Conservation (phyloP, 2,113 vertebrate genomes). For the Ciconia boyciana region DNA sequence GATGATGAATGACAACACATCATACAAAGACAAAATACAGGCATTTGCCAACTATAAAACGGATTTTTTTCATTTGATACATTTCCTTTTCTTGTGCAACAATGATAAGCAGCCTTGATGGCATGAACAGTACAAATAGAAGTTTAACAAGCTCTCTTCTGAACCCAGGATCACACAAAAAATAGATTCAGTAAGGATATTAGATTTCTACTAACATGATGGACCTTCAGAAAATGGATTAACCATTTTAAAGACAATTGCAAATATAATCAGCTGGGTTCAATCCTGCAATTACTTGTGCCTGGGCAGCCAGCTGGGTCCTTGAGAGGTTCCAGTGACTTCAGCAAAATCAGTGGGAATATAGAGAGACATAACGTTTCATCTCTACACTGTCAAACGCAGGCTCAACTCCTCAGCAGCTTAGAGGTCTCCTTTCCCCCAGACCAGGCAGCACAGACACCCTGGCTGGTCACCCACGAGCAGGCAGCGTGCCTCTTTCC, state of each 20-base stretch:
- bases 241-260: neutral
- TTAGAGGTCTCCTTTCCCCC: neutral
- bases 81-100: slow-evolving; percentile 43
- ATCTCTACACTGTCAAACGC: neutral
- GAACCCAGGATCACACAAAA: slow-evolving; percentile 9
- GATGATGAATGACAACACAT: slow-evolving; percentile 57
- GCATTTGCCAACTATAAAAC: slow-evolving; percentile 28
- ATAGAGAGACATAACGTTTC: neutral
- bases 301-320: neutral
- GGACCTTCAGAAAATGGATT: neutral
- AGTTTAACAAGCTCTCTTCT: slow-evolving; percentile 22
- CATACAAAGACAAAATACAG: slow-evolving; percentile 39
- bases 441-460: neutral
- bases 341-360: neutral
- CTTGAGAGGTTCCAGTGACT: neutral
- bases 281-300: neutral
- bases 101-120: slow-evolving; percentile 11
- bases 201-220: neutral
- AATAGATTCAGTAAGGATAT: neutral
- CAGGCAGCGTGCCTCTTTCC: neutral
- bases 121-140: neutral
- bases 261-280: neutral
- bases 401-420: neutral
- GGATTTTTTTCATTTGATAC: slow-evolving; percentile 14
- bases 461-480: neutral